Evolutionary conservation across 2,113 vertebrate species (phyloP).

Genomic region (Chaetops frenatus): DNA sequence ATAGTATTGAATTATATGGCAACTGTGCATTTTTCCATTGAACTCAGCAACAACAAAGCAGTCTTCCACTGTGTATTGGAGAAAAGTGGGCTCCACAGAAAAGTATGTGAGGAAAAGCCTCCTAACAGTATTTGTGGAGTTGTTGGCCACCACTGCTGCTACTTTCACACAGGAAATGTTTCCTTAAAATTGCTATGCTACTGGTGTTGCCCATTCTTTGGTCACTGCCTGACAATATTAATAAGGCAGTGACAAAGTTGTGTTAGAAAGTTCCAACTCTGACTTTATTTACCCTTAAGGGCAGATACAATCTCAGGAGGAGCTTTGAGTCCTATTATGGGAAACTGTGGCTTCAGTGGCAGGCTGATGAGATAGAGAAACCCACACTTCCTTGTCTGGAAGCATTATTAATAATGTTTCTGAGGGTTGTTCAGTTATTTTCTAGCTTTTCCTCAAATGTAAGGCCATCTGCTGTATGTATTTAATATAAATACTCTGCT

Average conservation of each 20-base stretch:
- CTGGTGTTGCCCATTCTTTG: neutral
- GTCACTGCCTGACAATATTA: neutral
- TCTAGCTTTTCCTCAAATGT: neutral
- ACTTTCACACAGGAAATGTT: neutral
- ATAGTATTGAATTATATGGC: neutral
- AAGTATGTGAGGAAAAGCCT: neutral
- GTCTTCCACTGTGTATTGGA: neutral
- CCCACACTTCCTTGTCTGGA: neutral
- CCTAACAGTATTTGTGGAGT: neutral
- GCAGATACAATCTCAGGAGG: neutral
- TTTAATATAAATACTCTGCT: neutral
- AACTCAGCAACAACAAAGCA: neutral
- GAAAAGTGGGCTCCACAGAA: neutral
- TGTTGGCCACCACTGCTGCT: neutral
- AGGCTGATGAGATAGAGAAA: neutral
- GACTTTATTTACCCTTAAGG: slow-evolving; percentile 19
- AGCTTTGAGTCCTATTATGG: neutral
- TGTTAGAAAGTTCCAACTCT: neutral
- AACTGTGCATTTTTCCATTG: neutral
- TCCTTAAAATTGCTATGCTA: neutral
- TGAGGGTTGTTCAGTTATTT: neutral
- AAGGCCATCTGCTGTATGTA: neutral
- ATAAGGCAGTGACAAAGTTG: slow-evolving; percentile 5
- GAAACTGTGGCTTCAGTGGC: neutral
- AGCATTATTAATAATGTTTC: neutral